Evolutionary conservation across 2,113 vertebrate genomes (phyloP), one percentile per base, ranked within the genome.

Genomic region (Pithys albifrons): DNA sequence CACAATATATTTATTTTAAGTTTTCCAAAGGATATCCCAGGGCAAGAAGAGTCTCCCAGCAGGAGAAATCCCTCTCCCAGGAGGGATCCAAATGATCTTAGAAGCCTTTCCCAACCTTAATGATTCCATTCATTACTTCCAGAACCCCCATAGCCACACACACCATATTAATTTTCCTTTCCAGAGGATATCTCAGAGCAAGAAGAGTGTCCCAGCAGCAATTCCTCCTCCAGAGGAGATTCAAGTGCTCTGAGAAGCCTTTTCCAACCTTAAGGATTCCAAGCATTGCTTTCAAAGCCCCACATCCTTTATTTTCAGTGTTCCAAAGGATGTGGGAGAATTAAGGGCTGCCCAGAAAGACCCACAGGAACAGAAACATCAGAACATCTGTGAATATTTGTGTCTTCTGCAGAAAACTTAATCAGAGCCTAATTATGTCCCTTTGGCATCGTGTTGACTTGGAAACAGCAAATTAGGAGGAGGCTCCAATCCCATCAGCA

Each of bases 1-100:
- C 52, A 54, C 52, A 29, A 8, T 27, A 29, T 39, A 41, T 10
- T 41, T 16, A 29, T 54, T 54, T 29, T 14, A 19, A 52, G 51
- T 54, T 29, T 54, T 29, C 28, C 52, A 54, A 29, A 51, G 49
- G 20, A 51, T 51, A 51, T 39, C 1, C 1, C 35, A 20, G 9
- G 64, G 11, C 6, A 22, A 45, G 72, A 7, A 15, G 22, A 28
- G 14, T 46, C 43, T 62, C n/a, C 25, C 43, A 2, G 11, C 20
- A 2, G 45, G 2, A 61, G 23, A 33, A 77, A 45, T 29, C 45
- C 37, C n/a, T 35, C 2, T 33, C 43, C 41, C 49, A 29, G 35
- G 49, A 65, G 1, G 6, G 16, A 20, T n/a, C n/a, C 3, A 2
- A 4, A 0, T 0, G 0, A 9, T 9, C 45, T 1, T 2, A 7